Percentiles rank a stretch among this genome's conserved stretches.
Evolutionary conservation across 2,888 invertebrate genomes (phyloP).

Genomic region (Rhamnusium bicolor): DNA sequence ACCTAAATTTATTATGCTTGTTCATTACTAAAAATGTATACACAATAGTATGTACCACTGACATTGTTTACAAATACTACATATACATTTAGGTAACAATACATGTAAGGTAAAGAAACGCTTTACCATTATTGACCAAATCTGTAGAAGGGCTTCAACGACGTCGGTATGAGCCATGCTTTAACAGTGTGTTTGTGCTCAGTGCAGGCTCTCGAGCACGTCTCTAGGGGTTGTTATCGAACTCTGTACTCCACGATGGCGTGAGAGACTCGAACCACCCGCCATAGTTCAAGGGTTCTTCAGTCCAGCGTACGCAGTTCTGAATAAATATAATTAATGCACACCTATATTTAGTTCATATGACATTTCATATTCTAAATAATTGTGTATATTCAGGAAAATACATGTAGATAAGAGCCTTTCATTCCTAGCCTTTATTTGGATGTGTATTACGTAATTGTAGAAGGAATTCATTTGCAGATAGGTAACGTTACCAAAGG

Average conservation of each 20-base stretch:
- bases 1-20: constrained; percentile 55
- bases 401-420: not conserved
- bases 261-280: constrained; percentile 56
- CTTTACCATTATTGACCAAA: constrained; percentile 37
- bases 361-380: not conserved
- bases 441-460: not conserved
- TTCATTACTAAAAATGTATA: constrained; percentile 47
- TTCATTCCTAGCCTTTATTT: not conserved
- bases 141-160: constrained; percentile 20
- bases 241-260: constrained; percentile 48
- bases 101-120: constrained; percentile 26
- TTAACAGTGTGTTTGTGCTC: constrained; percentile 50
- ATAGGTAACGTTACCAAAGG: too few species aligned
- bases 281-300: constrained; percentile 51
- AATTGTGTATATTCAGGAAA: not conserved
- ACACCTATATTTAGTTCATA: constrained; percentile 39
- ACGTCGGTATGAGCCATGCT: constrained; percentile 11
- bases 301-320: constrained; percentile 49
- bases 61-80: constrained; percentile 40
- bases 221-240: constrained; percentile 60
- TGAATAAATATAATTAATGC: constrained; percentile 59
- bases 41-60: constrained; percentile 34
- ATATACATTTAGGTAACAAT: constrained; percentile 38
- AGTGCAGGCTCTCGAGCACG: constrained; percentile 57
- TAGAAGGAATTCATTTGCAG: not conserved